These are phyloP conservation scores for Lophius piscatorius DNA, from an alignment of 2,113 vertebrate species.

Conservation along the genomic window DNA sequence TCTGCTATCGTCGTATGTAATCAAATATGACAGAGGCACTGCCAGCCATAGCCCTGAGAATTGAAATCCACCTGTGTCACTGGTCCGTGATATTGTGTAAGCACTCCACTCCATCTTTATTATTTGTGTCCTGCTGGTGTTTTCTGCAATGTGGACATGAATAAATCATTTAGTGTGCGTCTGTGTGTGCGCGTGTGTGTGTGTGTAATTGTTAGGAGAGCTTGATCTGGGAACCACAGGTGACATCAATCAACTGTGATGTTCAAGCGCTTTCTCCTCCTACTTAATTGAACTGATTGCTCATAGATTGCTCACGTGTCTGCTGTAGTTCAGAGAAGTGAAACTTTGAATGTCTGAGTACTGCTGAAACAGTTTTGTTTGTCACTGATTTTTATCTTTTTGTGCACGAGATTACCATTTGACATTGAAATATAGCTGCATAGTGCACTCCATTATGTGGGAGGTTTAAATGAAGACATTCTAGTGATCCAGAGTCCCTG, in stretches of 20 bases:
- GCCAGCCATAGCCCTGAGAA: too few relatives aligned
- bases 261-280: neutral
- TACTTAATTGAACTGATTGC: conserved; percentile 8
- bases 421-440: neutral
- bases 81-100: too few relatives aligned
- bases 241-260: neutral
- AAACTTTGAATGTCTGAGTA: conserved; percentile 4
- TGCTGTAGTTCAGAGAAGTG: neutral
- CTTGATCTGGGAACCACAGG: neutral
- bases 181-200: neutral
- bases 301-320: conserved; percentile 2
- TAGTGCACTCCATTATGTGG: conserved; percentile 1
- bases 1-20: too few relatives aligned
- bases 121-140: too few relatives aligned
- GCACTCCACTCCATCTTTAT: too few relatives aligned
- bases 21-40: too few relatives aligned
- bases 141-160: too few relatives aligned
- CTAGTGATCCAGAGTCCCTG: conserved; percentile 4
- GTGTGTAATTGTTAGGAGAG: neutral
- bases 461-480: neutral
- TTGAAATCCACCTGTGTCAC: too few relatives aligned
- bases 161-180: too few relatives aligned
- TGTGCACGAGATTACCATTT: neutral
- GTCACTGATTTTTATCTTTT: neutral
- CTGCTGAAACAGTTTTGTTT: neutral